Percentiles rank a stretch among this genome's conserved stretches.
phyloP scores from a whole-genome alignment of 1,140 invertebrate genomes.

The Aporrectodea caliginosa region DNA sequence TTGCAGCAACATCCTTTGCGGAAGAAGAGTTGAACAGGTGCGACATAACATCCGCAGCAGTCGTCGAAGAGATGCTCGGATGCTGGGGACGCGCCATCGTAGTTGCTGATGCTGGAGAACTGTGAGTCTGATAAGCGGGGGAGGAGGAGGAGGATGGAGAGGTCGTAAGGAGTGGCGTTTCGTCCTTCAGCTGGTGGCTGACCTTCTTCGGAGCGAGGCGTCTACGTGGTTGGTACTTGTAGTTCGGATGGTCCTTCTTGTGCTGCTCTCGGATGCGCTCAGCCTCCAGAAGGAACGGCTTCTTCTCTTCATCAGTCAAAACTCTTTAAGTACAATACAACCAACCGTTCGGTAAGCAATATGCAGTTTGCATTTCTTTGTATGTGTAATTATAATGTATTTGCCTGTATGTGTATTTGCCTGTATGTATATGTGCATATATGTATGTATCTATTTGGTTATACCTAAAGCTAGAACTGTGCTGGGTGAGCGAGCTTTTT shows the following conservation, averaged over 20 bases:
- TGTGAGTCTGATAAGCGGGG: neutral
- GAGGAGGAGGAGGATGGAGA: neutral
- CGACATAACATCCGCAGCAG: neutral
- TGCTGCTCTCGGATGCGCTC: conserved; percentile 91
- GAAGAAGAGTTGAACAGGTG: neutral
- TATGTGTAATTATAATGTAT: neutral
- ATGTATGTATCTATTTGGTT: too few relatives aligned
- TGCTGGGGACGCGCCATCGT: neutral
- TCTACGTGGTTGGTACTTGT: conserved; percentile 77
- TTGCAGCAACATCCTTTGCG: neutral
- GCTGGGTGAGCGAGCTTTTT: neutral
- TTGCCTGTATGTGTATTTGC: too few relatives aligned
- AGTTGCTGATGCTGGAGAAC: too few relatives aligned
- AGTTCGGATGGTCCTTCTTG: conserved; percentile 98
- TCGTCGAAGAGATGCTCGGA: neutral
- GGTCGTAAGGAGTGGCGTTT: neutral
- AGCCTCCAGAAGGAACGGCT: conserved; percentile 97
- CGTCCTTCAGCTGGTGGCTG: neutral
- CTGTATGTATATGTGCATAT: neutral
- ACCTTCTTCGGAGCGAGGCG: neutral
- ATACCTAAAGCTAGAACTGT: too few relatives aligned
- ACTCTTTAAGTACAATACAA: neutral
- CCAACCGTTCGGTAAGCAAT: neutral
- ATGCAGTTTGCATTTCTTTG: neutral
- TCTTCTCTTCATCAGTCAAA: conserved; percentile 66